Evolutionary conservation across 2,888 invertebrate genomes (phyloP).

Genomic region (Mesoligia furuncula): DNA sequence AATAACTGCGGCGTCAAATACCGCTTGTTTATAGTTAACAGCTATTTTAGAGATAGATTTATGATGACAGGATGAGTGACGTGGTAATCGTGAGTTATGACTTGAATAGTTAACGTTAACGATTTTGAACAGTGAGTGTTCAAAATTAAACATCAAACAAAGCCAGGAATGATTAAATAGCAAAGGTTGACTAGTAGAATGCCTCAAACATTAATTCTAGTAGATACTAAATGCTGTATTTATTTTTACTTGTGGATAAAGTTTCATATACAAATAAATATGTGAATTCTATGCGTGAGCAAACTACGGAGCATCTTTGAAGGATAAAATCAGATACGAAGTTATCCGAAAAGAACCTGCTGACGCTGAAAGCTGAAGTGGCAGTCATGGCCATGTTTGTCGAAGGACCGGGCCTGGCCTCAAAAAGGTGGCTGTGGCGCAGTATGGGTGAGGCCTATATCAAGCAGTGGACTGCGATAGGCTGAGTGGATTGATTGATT

Average conservation of each 20-base stretch:
- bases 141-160: constrained; percentile 45
- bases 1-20: constrained; percentile 30
- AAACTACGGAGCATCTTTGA: background rate
- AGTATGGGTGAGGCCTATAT: background rate
- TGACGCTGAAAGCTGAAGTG: background rate
- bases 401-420: background rate
- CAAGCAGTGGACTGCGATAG: background rate
- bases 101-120: constrained; percentile 24
- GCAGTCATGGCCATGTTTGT: background rate
- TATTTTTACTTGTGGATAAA: background rate
- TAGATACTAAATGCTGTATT: background rate
- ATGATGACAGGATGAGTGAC: constrained; percentile 55
- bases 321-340: background rate
- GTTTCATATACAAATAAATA: background rate
- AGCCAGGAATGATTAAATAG: background rate
- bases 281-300: background rate
- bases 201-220: background rate
- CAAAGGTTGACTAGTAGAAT: background rate
- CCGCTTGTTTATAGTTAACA: constrained; percentile 33
- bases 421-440: background rate
- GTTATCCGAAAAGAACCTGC: too few relatives aligned
- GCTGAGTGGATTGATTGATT: background rate
- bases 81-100: constrained; percentile 39
- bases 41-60: constrained; percentile 50
- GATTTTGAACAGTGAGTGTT: background rate